phyloP scores from a whole-genome alignment of 2,888 invertebrate genomes.

The Dorcus parallelipipedus region DNA sequence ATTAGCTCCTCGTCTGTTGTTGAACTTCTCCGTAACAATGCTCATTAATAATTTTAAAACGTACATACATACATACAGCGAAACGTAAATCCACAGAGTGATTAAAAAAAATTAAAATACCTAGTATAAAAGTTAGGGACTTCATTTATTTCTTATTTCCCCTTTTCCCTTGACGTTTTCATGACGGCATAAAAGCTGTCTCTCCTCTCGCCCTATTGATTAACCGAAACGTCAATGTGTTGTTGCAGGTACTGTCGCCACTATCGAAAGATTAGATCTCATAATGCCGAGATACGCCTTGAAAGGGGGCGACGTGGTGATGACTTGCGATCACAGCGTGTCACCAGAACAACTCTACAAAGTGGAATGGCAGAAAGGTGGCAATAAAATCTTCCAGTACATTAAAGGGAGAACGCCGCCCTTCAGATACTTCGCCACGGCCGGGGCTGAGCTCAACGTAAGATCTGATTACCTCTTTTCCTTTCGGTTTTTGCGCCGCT shows the following conservation, averaged over 20 bases:
- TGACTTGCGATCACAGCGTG: conserved; percentile 75
- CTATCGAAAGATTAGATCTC: conserved; percentile 45
- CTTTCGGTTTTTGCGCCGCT: no score
- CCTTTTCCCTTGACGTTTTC: no score
- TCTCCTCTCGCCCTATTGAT: not conserved
- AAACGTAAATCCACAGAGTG: no score
- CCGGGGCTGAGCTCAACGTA: conserved; percentile 75
- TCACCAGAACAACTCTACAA: conserved; percentile 71
- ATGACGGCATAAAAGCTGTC: no score
- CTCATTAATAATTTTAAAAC: no score
- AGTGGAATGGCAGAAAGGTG: conserved; percentile 70
- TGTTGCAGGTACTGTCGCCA: conserved; percentile 41
- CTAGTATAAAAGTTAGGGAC: no score
- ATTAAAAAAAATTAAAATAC: no score
- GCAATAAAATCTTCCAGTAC: conserved; percentile 76
- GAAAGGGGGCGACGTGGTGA: conserved; percentile 65
- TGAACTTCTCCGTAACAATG: no score
- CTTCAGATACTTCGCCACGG: conserved; percentile 62
- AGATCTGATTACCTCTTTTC: conserved; percentile 45
- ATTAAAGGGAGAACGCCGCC: conserved; percentile 75
- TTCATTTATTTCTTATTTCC: no score
- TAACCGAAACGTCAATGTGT: not conserved
- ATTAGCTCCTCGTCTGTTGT: no score
- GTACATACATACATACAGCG: no score
- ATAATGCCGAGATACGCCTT: conserved; percentile 63